Conservation (phyloP, 1,140 invertebrate species). For the Holotrichia oblita region DNA sequence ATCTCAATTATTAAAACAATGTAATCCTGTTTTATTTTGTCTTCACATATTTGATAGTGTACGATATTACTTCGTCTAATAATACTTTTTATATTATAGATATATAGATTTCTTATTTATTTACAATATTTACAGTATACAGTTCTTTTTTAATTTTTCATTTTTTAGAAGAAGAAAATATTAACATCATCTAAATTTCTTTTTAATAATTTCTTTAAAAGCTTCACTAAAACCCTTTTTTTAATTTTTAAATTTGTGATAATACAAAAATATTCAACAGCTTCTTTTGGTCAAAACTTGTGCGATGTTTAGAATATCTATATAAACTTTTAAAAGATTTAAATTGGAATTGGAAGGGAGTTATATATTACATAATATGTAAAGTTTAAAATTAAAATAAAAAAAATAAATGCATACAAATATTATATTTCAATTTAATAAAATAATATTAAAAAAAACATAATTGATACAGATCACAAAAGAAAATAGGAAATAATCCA, state of each 20-base stretch:
- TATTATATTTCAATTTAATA: slow-evolving; percentile 4
- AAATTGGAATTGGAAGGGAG: too few relatives aligned
- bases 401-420: background rate
- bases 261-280: slow-evolving; percentile 3
- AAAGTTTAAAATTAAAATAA: too few relatives aligned
- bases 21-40: background rate
- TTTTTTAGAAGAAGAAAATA: slow-evolving; percentile 8
- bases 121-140: background rate
- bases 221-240: background rate
- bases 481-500: background rate
- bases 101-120: background rate
- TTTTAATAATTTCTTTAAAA: background rate
- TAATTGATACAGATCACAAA: background rate
- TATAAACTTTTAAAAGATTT: background rate
- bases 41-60: background rate
- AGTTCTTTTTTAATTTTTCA: background rate
- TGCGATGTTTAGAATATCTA: background rate
- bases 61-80: background rate
- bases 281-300: background rate
- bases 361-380: too few relatives aligned
- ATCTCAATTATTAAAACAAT: background rate
- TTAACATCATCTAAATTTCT: background rate
- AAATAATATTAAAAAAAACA: background rate
- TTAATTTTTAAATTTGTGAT: background rate
- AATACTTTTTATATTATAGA: background rate